These are phyloP conservation scores for Lasioglossum pauxillum DNA, from an alignment of 2,888 invertebrate genomes.

Conservation along the genomic window DNA sequence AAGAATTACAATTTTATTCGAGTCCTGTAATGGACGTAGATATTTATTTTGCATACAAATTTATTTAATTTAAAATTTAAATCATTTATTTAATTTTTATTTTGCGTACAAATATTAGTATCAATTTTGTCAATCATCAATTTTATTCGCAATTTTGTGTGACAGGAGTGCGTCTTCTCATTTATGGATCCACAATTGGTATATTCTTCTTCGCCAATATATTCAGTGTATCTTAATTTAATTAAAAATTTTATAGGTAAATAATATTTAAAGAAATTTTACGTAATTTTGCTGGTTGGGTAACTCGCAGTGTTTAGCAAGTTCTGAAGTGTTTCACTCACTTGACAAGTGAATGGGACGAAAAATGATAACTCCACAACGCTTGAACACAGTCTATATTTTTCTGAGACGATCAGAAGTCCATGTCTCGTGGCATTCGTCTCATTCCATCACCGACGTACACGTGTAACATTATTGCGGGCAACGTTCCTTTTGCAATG, in stretches of 20 bases:
- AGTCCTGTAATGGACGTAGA: too few relatives aligned
- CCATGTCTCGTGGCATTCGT: background rate
- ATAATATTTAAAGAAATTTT: background rate
- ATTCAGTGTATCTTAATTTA: background rate
- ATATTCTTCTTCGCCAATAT: background rate
- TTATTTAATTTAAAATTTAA: too few relatives aligned
- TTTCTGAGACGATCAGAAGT: background rate
- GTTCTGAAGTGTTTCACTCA: background rate
- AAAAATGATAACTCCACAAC: background rate
- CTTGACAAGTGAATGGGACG: background rate
- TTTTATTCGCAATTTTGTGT: too few relatives aligned
- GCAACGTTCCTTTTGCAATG: constrained; percentile 43
- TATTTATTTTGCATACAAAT: too few relatives aligned
- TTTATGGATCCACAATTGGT: too few relatives aligned
- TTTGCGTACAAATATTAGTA: too few relatives aligned
- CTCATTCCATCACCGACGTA: background rate
- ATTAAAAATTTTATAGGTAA: background rate
- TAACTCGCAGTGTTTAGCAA: background rate
- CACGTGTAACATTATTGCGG: constrained; percentile 7
- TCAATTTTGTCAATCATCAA: too few relatives aligned
- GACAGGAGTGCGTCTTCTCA: too few relatives aligned
- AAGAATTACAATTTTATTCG: too few relatives aligned
- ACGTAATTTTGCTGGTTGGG: background rate
- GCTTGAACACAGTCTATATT: background rate
- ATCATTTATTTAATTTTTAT: too few relatives aligned